These are phyloP conservation scores for Bombus impatiens DNA, from an alignment of 1,140 invertebrate species.

Conservation along the genomic window DNA sequence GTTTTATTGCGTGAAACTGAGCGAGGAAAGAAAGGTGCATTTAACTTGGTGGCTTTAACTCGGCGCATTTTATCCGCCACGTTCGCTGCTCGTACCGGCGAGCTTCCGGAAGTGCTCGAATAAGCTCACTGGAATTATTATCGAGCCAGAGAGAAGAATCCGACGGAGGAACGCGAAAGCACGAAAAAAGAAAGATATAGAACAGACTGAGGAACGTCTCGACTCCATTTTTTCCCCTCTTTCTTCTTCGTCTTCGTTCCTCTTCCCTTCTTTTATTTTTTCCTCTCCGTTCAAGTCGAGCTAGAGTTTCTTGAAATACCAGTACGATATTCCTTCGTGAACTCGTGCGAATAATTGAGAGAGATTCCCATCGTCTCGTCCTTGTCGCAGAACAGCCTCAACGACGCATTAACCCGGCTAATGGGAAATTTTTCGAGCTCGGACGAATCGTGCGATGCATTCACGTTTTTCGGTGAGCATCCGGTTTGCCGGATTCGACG, in stretches of 20 bases:
- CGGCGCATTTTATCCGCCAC: constrained; percentile 52
- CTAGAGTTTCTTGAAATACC: constrained; percentile 54
- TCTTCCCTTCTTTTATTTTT: neutral
- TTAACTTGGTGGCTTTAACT: constrained; percentile 54
- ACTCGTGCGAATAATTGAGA: constrained; percentile 65
- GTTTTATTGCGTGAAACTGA: constrained; percentile 41
- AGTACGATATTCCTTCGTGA: constrained; percentile 46
- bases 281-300: neutral
- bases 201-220: constrained; percentile 4
- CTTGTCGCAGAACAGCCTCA: constrained; percentile 2
- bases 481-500: too few relatives aligned
- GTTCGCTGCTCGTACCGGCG: constrained; percentile 41
- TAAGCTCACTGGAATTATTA: constrained; percentile 68
- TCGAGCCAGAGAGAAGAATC: constrained; percentile 55
- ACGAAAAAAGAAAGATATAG: neutral
- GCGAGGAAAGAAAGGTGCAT: constrained; percentile 49
- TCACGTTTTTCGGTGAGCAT: too few relatives aligned
- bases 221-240: neutral
- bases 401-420: constrained; percentile 55
- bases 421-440: constrained; percentile 61
- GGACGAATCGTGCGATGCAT: neutral
- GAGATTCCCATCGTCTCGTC: constrained; percentile 33
- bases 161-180: neutral
- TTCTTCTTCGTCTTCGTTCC: neutral
- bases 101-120: constrained; percentile 35